Percentiles rank a stretch among this genome's conserved stretches.
Evolutionary conservation across 37 sponge, comb jelly and placozoan species (phyloP).

Genomic region (Tethya wilhelma): DNA sequence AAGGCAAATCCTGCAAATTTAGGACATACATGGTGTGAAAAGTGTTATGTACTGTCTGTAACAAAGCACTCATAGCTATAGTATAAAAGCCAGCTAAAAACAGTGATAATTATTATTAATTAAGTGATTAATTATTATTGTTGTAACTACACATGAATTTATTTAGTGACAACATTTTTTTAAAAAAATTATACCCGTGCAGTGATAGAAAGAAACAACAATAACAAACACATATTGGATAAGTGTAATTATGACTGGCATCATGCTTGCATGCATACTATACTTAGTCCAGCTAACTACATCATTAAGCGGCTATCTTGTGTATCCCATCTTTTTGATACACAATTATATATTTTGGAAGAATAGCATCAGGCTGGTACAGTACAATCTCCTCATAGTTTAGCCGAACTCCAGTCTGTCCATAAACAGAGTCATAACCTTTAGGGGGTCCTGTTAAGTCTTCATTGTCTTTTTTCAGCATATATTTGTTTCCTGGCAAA

Average conservation of each 20-base stretch:
- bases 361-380: slow-evolving; percentile 52
- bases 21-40: slow-evolving; percentile 44
- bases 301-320: slow-evolving; percentile 22
- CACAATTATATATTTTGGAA: slow-evolving; percentile 68
- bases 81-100: background rate
- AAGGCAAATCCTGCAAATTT: slow-evolving; percentile 17
- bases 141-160: background rate
- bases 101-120: background rate
- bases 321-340: slow-evolving; percentile 67
- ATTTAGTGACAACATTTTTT: background rate
- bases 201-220: background rate
- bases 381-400: slow-evolving; percentile 77
- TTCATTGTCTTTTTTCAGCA: slow-evolving; percentile 32
- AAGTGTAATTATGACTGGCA: too few species aligned
- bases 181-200: background rate
- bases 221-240: too few species aligned
- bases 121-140: background rate
- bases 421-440: slow-evolving; percentile 70
- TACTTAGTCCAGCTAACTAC: background rate
- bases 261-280: too few species aligned
- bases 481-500: slow-evolving; percentile 62
- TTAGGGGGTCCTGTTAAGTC: slow-evolving; percentile 51
- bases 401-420: slow-evolving; percentile 50
- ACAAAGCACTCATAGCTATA: background rate
- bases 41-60: slow-evolving; percentile 11